Percentiles rank a stretch among this genome's conserved stretches.
phyloP scores from a whole-genome alignment of 1,140 invertebrate species.

The Pararge aegeria region DNA sequence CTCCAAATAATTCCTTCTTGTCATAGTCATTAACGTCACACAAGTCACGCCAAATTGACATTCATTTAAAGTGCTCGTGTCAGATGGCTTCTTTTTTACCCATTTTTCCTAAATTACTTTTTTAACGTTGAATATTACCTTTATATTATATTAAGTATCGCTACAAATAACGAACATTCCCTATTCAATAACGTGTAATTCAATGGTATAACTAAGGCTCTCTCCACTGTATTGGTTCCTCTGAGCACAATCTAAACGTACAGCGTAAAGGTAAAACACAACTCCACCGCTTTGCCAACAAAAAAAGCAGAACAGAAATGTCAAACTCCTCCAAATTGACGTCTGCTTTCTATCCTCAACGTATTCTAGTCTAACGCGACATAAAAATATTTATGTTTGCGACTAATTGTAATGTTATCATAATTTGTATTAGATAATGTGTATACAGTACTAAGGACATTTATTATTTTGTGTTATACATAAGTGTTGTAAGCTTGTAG shows the following conservation, averaged over 20 bases:
- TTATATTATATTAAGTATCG: no score
- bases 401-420: conserved; percentile 74
- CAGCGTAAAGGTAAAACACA: conserved; percentile 44
- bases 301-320: conserved; percentile 56
- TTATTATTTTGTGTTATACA: conserved; percentile 65
- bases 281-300: conserved; percentile 56
- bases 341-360: conserved; percentile 76
- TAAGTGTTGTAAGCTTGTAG: conserved; percentile 64
- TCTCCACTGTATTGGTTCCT: no score
- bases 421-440: conserved; percentile 70
- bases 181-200: no score
- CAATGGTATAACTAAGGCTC: no score
- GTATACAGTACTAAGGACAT: conserved; percentile 64
- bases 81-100: no score
- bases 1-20: no score
- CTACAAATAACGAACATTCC: no score
- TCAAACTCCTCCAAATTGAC: conserved; percentile 65
- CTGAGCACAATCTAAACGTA: conserved; percentile 15
- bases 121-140: no score
- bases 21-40: no score
- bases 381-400: conserved; percentile 72
- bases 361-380: conserved; percentile 76
- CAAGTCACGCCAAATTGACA: no score
- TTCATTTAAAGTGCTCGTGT: no score
- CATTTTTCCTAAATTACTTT: no score